These are phyloP conservation scores for Nesogale talazaci DNA, from an alignment of 2,113 vertebrate genomes.

Conservation along the genomic window DNA sequence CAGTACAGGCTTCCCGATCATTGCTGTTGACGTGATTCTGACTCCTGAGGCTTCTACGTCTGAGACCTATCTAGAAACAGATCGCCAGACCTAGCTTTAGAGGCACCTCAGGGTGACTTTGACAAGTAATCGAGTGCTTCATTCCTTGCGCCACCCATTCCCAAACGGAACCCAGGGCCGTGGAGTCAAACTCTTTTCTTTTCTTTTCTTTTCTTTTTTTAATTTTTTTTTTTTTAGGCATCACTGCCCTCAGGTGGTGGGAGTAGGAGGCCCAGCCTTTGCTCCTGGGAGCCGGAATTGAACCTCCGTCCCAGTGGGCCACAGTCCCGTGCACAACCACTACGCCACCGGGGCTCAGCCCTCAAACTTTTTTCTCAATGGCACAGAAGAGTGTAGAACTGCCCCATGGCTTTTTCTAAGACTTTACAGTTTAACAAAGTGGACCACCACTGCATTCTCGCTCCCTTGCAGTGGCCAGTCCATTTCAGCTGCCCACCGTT, in stretches of 20 bases:
- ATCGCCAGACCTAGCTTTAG: neutral
- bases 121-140: neutral
- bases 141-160: neutral
- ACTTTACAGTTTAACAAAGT: neutral
- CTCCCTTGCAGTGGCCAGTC: neutral
- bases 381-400: neutral
- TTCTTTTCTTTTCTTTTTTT: too few relatives aligned
- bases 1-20: fast-evolving
- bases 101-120: neutral
- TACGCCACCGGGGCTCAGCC: too few relatives aligned
- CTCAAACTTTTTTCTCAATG: neutral
- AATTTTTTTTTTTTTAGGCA: too few relatives aligned
- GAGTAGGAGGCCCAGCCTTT: too few relatives aligned
- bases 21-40: neutral
- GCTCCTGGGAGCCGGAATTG: too few relatives aligned
- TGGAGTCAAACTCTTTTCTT: too few relatives aligned
- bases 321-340: too few relatives aligned
- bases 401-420: neutral
- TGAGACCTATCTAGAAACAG: neutral
- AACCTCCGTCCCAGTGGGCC: too few relatives aligned
- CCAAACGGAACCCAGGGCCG: neutral
- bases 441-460: neutral
- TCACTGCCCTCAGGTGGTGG: too few relatives aligned
- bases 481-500: neutral
- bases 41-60: neutral